Evolutionary conservation across 2,797 vertebrate species (phyloP).

Genomic region (Phrynocephalus vlangalii): DNA sequence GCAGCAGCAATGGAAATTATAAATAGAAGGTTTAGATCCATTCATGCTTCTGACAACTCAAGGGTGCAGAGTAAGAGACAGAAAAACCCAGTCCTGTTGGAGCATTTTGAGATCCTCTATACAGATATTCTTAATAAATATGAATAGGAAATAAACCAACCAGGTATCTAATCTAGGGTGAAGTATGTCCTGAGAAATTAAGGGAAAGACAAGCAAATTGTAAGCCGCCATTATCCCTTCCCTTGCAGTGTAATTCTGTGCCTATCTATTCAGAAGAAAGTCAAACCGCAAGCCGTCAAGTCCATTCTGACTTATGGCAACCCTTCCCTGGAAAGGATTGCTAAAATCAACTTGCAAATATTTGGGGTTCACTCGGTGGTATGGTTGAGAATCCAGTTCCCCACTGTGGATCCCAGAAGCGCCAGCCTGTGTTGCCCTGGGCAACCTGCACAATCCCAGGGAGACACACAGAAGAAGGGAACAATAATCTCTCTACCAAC

Average conservation of each 20-base stretch:
- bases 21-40: background rate
- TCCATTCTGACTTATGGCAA: too few relatives aligned
- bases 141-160: background rate
- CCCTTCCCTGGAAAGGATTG: too few relatives aligned
- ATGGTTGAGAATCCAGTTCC: too few relatives aligned
- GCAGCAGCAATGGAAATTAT: background rate
- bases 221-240: background rate
- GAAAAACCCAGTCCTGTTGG: background rate
- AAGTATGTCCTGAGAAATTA: background rate
- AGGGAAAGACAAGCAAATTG: background rate
- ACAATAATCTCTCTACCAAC: too few relatives aligned
- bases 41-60: background rate
- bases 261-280: background rate
- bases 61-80: background rate
- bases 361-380: too few relatives aligned
- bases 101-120: background rate
- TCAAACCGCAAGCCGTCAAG: too few relatives aligned
- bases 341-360: too few relatives aligned
- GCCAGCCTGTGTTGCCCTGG: too few relatives aligned
- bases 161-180: too few relatives aligned
- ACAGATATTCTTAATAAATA: background rate
- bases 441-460: too few relatives aligned
- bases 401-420: too few relatives aligned
- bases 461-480: too few relatives aligned
- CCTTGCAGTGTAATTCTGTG: background rate